Evolutionary conservation across 2,888 invertebrate genomes (phyloP).

Genomic region (Orthonychiurus folsomi): DNA sequence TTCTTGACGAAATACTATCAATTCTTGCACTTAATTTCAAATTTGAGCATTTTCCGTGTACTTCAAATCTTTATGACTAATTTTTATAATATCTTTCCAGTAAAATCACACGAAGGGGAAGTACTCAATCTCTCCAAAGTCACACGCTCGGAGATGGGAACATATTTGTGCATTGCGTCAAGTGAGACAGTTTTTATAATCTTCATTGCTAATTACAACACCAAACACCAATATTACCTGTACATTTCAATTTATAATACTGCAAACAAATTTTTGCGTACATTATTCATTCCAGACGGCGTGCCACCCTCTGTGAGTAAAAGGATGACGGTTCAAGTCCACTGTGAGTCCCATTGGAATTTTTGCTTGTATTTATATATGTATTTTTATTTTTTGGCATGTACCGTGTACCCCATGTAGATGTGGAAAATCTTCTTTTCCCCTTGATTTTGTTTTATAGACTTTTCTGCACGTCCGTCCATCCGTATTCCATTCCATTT

Average conservation of each 20-base stretch:
- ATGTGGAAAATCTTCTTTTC: not conserved
- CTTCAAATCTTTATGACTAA: not conserved
- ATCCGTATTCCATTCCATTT: too few relatives aligned
- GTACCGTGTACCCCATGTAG: too few relatives aligned
- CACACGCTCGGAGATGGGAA: conserved; percentile 62
- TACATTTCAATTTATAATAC: too few relatives aligned
- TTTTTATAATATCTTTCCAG: conserved; percentile 46
- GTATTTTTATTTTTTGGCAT: too few relatives aligned
- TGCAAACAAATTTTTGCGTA: too few relatives aligned
- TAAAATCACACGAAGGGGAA: conserved; percentile 66
- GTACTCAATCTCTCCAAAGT: conserved; percentile 72
- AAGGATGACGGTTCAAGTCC: conserved; percentile 80
- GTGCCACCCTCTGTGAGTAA: conserved; percentile 83
- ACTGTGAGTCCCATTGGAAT: conserved; percentile 62
- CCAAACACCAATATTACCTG: too few relatives aligned
- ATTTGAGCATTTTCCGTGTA: not conserved
- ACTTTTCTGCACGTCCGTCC: not conserved
- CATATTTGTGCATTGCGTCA: conserved; percentile 71
- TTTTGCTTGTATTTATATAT: not conserved
- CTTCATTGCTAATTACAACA: too few relatives aligned
- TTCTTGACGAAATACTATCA: too few relatives aligned
- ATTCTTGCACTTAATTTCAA: too few relatives aligned
- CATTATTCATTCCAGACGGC: conserved; percentile 56
- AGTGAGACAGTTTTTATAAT: not conserved
- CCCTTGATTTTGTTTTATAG: not conserved